Evolutionary conservation across 1,140 invertebrate genomes (phyloP).

Genomic region (Drosophila carrolli): DNA sequence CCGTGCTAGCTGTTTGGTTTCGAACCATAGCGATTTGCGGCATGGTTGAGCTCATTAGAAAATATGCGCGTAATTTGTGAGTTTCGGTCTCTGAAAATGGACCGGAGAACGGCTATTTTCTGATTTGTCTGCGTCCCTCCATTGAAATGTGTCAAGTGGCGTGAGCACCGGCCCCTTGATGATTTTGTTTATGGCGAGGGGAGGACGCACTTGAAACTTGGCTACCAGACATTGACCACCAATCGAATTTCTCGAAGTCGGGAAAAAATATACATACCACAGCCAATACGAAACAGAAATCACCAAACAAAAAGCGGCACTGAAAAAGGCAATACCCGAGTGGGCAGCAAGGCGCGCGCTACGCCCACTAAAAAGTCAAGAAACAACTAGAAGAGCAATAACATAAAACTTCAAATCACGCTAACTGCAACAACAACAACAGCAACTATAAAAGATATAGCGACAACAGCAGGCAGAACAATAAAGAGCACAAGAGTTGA

Average conservation of each 20-base stretch:
- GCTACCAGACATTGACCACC: conserved; percentile 72
- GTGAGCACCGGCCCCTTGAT: conserved; percentile 31
- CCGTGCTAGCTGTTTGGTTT: conserved; percentile 48
- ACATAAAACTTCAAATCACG: conserved; percentile 78
- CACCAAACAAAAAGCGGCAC: conserved; percentile 61
- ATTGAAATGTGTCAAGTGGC: conserved; percentile 79
- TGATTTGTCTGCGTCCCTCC: conserved; percentile 53
- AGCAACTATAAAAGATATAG: conserved; percentile 42
- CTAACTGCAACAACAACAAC: conserved; percentile 60
- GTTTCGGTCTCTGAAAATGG: conserved; percentile 33
- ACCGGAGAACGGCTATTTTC: conserved; percentile 50
- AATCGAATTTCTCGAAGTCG: conserved; percentile 55
- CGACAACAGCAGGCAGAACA: conserved; percentile 59
- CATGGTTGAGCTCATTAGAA: conserved; percentile 80
- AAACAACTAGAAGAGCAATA: conserved; percentile 64
- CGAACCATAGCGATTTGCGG: conserved; percentile 70
- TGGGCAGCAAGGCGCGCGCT: conserved; percentile 64
- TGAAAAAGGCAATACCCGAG: conserved; percentile 68
- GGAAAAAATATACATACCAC: conserved; percentile 1
- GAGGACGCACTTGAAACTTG: conserved; percentile 61
- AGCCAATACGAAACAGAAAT: conserved; percentile 16
- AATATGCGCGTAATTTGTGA: conserved; percentile 81
- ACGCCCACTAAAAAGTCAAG: conserved; percentile 58
- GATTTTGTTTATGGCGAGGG: conserved; percentile 11
- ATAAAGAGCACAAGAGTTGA: conserved; percentile 67